Evolutionary conservation across 2,113 vertebrate species (phyloP), one percentile per base, ranked within the genome.

Genomic region (Cololabis saira): DNA sequence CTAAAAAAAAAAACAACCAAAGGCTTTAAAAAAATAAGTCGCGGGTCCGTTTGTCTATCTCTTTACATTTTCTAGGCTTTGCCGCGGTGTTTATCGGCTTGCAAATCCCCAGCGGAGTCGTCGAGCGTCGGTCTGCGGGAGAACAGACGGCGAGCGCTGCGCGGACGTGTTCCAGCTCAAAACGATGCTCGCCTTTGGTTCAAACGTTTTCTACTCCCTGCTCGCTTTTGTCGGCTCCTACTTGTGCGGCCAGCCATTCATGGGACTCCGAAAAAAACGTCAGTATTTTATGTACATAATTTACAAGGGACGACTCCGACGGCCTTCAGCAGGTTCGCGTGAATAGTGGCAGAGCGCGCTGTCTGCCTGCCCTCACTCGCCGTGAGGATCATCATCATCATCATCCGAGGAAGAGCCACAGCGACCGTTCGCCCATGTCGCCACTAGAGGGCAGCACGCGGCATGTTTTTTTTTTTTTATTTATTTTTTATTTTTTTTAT

Each of bases 41-140:
- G 24, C n/a, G 5, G 16, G 3, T 55, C 21, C 24, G 41, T 52
- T 44, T 67, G 45, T 45, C 30, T 57, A 1, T 37, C 8, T 69
- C 17, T 62, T 33, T 66, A 37, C 33, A 52, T 77, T 63, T 57
- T 0, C 3, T 0, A 1, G 44, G 49, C 56, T 73, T 27, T 54
- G 40, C 49, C 55, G 59, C 73, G 81, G 71, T 53, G 82, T 53
- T 27, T 64, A 66, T 73, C 62, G 61, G 67, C 56, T 78, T 33
- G 54, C 81, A 85, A 86, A 89, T 91, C 84, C 85, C 71, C 75
- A 58, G 12, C 57, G 59, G 75, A 88, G 80, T 40, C 84, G 88
- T 87, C 88, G 83, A 86, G 72, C 69, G 63, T 80, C 71, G 67
- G 80, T 82, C 41, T 43, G 69, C 44, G 74, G 41, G 71, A 62